Evolutionary conservation across 1,140 invertebrate genomes (phyloP).

Genomic region (Sitophilus oryzae): DNA sequence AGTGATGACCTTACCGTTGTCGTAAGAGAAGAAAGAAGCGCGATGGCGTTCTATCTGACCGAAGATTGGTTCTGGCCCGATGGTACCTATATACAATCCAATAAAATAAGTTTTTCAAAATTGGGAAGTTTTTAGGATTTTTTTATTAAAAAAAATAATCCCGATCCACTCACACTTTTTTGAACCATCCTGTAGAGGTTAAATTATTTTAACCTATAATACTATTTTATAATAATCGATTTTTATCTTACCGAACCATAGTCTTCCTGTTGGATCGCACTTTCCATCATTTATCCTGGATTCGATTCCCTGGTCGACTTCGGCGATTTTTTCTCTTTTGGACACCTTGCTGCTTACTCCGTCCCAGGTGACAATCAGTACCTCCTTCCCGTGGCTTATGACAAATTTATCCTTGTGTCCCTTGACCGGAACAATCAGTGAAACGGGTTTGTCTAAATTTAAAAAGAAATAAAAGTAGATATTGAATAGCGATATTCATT

Average conservation of each 20-base stretch:
- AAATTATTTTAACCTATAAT: neutral
- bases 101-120: neutral
- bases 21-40: slow-evolving; percentile 29
- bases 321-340: slow-evolving; percentile 29
- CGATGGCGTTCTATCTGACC: slow-evolving; percentile 23
- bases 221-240: neutral
- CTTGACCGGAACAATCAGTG: slow-evolving; percentile 58
- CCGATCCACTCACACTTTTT: too few relatives aligned
- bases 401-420: slow-evolving; percentile 56
- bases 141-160: neutral
- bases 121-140: neutral
- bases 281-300: slow-evolving; percentile 83
- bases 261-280: slow-evolving; percentile 66
- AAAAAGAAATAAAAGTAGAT: too few relatives aligned
- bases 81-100: slow-evolving; percentile 28
- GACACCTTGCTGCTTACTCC: slow-evolving; percentile 39
- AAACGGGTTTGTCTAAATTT: slow-evolving; percentile 38
- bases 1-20: slow-evolving; percentile 23
- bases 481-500: too few relatives aligned
- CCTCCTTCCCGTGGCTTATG: slow-evolving; percentile 53
- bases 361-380: slow-evolving; percentile 62
- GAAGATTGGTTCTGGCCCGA: slow-evolving; percentile 27
- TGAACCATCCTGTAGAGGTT: too few relatives aligned
- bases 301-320: slow-evolving; percentile 24
- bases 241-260: slow-evolving; percentile 52